Evolutionary conservation across 2,113 vertebrate genomes (phyloP), one percentile per base, ranked within the genome.

Genomic region (Trogon melanurus): DNA sequence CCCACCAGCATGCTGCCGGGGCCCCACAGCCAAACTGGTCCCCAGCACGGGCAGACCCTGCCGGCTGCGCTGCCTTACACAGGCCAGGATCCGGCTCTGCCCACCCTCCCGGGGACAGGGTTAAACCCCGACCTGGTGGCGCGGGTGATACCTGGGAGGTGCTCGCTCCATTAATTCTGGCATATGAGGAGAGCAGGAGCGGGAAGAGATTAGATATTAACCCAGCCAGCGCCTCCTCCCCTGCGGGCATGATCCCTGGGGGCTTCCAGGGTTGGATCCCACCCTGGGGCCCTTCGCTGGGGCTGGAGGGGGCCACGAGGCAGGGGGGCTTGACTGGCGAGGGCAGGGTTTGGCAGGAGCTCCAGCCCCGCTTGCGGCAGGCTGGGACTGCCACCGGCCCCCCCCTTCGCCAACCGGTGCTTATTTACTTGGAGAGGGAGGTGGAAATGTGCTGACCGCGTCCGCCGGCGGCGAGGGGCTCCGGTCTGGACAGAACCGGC

Each of bases 141-240:
- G 79, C 75, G 38, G 57, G 34, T 38, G 91, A 67, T 50, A 85
- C 85, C 93, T 84, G 83, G 93, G 94, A 96, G 79, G 71, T 69
- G 79, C 85, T 95, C 93, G 94, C 96, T 93, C 93, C 96, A 96
- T 96, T 96, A 96, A 96, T 93, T 83, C 96, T 61, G 91, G 66
- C 91, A 67, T 71, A 44, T 36, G 78, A 91, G 92, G 84, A 87
- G 61, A 81, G 88, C 74, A 61, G 71, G 25, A 64, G 41, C 6
- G 62, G 89, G 79, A 67, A 88, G 82, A 66, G 94, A 88, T 96
- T 96, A 96, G 91, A 72, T 85, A 96, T 96, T 96, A 96, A 95
- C 96, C 75, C 48, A 6, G 50, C 20, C 34, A 54, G 81, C 20
- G 4, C 50, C 69, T 85, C 91, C 51, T 11, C 0, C 87, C 66